phyloP scores from a whole-genome alignment of 2,113 vertebrate species.

The Urocitellus parryii region DNA sequence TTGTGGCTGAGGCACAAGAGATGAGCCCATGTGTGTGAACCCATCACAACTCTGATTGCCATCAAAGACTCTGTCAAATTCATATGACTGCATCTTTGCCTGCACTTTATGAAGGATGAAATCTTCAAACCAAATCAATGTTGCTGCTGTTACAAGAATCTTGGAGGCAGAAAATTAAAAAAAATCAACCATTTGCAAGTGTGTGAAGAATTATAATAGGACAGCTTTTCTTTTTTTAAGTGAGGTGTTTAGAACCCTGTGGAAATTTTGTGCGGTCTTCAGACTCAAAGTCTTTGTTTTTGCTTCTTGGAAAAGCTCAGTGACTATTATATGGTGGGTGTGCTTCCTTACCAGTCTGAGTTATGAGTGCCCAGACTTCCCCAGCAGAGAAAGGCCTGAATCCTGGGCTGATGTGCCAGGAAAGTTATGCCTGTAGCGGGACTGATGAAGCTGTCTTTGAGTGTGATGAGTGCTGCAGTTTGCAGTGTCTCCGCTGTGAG shows the following conservation, averaged over 20 bases:
- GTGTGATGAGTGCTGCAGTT: slow-evolving; percentile 96
- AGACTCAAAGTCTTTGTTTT: neutral
- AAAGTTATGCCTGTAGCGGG: slow-evolving; percentile 97
- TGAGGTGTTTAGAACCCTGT: slow-evolving; percentile 23
- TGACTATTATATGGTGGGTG: slow-evolving; percentile 39
- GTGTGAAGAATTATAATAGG: slow-evolving; percentile 26
- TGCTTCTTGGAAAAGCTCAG: neutral
- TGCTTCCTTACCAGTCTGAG: slow-evolving; percentile 64
- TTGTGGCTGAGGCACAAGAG: neutral
- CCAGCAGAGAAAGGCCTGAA: slow-evolving; percentile 92
- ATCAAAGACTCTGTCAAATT: slow-evolving; percentile 27
- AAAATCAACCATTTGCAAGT: neutral
- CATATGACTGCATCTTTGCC: slow-evolving; percentile 37
- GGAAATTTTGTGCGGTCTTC: slow-evolving; percentile 29
- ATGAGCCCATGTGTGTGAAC: neutral
- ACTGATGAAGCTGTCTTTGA: slow-evolving; percentile 95
- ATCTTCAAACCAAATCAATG: slow-evolving; percentile 25
- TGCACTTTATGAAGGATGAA: slow-evolving; percentile 72
- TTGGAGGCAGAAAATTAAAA: slow-evolving; percentile 51
- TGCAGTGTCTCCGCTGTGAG: slow-evolving; percentile 96
- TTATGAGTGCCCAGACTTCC: slow-evolving; percentile 92
- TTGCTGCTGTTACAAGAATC: slow-evolving; percentile 69
- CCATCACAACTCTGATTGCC: neutral
- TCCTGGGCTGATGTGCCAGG: slow-evolving; percentile 93
- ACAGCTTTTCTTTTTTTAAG: slow-evolving; percentile 26